Base-by-base conservation (phyloP, 2,797 vertebrate genomes). In the Aselliscus stoliczkanus region DNA sequence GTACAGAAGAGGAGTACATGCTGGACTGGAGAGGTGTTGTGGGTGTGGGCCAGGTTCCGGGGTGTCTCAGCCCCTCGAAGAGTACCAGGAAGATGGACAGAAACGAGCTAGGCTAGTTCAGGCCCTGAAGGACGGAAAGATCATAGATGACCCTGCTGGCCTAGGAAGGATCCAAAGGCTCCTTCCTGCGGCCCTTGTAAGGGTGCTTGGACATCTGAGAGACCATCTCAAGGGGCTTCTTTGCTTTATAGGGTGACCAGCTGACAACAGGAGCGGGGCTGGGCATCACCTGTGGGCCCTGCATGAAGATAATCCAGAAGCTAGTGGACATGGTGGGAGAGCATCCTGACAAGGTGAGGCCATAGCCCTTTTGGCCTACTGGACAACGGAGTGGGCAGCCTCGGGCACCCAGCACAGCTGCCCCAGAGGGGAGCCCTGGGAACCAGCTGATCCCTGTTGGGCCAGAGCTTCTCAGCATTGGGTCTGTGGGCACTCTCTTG, bases 241-340 rank as follows among this genome's bases (percentile, higher is more conserved):
- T 80, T 76, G 92, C 27, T 58, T 75, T 29, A 44, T 67, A 76
- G 73, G 37, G 3, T 50, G 23, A 80, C 25, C 42, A 44, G 79
- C 17, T 1, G 5, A 37, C 31, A 34, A 7, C 31, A 52, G 0
- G 23, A 4, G 31, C 47, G 54, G 2, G 1, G 5, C 4, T 18
- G 3, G 1, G 3, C 64, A 0, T 7, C 2, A 0, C 0, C 25
- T 91, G 87, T 37, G 0, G 0, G 23, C 0, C 6, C 3, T 95
- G 87, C 11, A 27, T 1, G 42, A 14, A 0, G 34, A 65, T 95
- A 34, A 27, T 93, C 4, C 1, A 58, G 29, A 3, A 0, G 2
- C 37, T 95, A 50, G 1, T 29, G 60, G 0, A 17, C 1, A 8
- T 21, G n/a, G 65, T 72, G 72, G 54, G 90, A 60, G 1, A 75